These are phyloP conservation scores for Cyanoramphus novaezelandiae DNA, from an alignment of 2,113 vertebrate genomes.

Conservation along the genomic window DNA sequence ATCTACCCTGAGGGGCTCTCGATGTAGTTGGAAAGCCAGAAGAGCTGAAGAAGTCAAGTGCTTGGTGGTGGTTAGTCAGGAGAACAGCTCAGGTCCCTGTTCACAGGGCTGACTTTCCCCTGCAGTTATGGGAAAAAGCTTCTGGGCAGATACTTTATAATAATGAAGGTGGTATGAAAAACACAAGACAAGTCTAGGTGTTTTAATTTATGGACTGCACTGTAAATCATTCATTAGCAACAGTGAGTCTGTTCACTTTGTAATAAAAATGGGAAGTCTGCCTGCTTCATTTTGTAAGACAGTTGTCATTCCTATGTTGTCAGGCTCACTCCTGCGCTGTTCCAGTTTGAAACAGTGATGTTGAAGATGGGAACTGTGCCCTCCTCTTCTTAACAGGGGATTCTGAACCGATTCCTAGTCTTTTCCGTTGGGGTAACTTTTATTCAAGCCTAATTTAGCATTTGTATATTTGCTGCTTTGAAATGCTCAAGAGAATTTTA, in stretches of 20 bases:
- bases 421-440: neutral
- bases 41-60: neutral
- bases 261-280: neutral
- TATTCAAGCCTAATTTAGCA: neutral
- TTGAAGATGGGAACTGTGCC: neutral
- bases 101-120: neutral
- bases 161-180: neutral
- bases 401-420: neutral
- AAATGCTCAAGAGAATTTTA: neutral
- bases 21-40: neutral
- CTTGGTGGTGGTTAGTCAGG: neutral
- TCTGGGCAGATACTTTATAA: neutral
- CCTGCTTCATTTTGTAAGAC: neutral
- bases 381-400: neutral
- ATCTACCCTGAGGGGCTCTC: neutral
- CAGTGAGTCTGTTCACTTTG: neutral
- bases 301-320: neutral
- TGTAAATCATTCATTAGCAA: conserved; percentile 31
- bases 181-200: neutral
- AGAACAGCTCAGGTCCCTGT: neutral
- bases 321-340: neutral
- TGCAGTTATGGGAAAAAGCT: neutral
- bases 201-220: neutral
- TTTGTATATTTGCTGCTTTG: neutral
- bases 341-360: accelerated